phyloP scores from a whole-genome alignment of 2,888 invertebrate genomes.

The Epinotia ramella region DNA sequence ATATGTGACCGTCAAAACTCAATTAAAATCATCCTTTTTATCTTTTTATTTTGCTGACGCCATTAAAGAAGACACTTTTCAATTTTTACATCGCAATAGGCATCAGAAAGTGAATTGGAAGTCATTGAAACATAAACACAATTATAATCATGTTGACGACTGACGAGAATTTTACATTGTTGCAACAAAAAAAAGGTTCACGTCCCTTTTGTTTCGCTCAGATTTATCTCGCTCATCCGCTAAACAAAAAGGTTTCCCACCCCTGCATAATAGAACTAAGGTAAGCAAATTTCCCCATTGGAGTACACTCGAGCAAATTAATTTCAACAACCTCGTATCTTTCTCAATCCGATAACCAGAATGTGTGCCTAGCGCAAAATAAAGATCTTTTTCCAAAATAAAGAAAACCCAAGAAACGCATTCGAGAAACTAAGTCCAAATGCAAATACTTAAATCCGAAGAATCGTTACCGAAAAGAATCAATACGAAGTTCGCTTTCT shows the following conservation, averaged over 20 bases:
- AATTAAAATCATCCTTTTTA: no score
- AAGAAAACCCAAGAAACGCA: background rate
- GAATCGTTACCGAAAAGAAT: constrained; percentile 69
- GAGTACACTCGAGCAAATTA: constrained; percentile 64
- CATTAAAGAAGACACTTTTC: no score
- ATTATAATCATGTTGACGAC: constrained; percentile 3
- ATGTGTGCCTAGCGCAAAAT: background rate
- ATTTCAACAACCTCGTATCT: constrained; percentile 5
- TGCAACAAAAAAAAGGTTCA: background rate
- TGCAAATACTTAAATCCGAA: constrained; percentile 66
- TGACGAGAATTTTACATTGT: background rate
- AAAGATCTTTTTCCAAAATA: background rate
- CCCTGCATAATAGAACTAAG: constrained; percentile 66
- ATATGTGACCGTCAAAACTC: no score
- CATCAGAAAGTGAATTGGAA: background rate
- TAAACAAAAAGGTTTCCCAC: constrained; percentile 49
- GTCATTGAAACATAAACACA: background rate
- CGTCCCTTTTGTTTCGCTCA: constrained; percentile 35
- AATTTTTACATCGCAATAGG: no score
- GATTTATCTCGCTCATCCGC: constrained; percentile 38
- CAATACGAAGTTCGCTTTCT: constrained; percentile 64
- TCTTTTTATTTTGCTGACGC: no score
- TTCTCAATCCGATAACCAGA: background rate
- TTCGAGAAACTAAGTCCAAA: constrained; percentile 45
- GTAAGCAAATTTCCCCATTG: constrained; percentile 70